Evolutionary conservation across 2,113 vertebrate genomes (phyloP), one percentile per base, ranked within the genome.

Genomic region (Pseudopipra pipra): DNA sequence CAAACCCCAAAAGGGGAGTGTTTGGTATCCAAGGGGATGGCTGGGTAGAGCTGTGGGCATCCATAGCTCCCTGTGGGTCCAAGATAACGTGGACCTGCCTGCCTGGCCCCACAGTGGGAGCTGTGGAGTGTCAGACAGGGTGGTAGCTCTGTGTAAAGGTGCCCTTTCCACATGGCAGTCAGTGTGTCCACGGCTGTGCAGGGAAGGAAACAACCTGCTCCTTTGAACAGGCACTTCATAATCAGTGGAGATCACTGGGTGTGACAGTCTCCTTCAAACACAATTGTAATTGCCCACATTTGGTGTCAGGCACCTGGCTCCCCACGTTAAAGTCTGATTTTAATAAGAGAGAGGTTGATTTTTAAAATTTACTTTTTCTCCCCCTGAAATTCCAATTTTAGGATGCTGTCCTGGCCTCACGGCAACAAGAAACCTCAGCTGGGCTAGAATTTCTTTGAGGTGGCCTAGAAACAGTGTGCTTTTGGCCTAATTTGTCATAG

Each of bases 91-190:
- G n/a, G 58, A 18, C 7, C 58, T 84, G 83, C 67, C 66, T 6
- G 25, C 46, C 56, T 18, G 31, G n/a, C 3, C 33, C 37, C 22
- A 1, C 2, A 4, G 54, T 7, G 43, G 75, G 66, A 54, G 37
- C 74, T 10, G 8, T 12, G 76, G 12, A 6, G 6, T 1, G 44
- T 1, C 4, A 6, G 44, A 0, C 21, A 14, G 63, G 66, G 24
- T 20, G 89, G 55, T 4, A 56, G 81, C 78, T 63, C 35, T 20
- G 63, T 8, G 54, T 8, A 5, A 12, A 89, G 77, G 47, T 85
- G 93, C 81, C 93, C 80, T 85, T 72, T 68, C 77, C 91, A 17
- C 54, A 1, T 3, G 84, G 84, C 73, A 67, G 63, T 35, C 33
- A 1, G 17, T 5, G 62, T 55, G 67, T 2, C 63, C 6, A 0